Percentiles rank a stretch among this genome's conserved stretches.
Conservation (phyloP, 30 jellyfish, hydroid and myxozoan species). For the Aurelia coerulea region DNA sequence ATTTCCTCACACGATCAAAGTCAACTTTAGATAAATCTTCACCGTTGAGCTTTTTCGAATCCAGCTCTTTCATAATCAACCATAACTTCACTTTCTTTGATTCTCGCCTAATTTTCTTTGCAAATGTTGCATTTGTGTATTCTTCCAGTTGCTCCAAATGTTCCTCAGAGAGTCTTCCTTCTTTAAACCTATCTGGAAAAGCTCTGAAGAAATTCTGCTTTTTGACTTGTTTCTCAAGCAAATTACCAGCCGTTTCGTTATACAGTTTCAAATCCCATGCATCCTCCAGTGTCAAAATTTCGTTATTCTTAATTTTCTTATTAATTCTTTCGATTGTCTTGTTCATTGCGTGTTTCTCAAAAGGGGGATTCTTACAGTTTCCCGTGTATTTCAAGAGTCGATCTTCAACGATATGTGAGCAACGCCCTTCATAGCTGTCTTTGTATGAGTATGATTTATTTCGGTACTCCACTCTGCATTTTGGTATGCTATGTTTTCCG, state of each 20-base stretch:
- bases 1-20: constrained; percentile 51
- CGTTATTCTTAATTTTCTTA: constrained; percentile 61
- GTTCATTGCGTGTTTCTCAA: constrained; percentile 64
- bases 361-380: constrained; percentile 73
- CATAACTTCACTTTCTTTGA: constrained; percentile 43
- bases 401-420: constrained; percentile 91
- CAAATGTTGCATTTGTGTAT: constrained; percentile 77
- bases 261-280: constrained; percentile 76
- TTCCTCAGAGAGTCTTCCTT: constrained; percentile 63
- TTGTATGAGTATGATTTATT: constrained; percentile 61
- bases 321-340: constrained; percentile 54
- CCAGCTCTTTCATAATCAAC: constrained; percentile 44
- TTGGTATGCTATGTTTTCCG: constrained; percentile 61
- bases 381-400: constrained; percentile 89
- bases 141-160: constrained; percentile 60
- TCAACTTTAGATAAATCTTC: constrained; percentile 72
- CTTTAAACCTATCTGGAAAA: constrained; percentile 62
- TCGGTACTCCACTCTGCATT: constrained; percentile 51
- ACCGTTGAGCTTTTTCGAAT: constrained; percentile 54
- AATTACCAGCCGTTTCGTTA: constrained; percentile 63
- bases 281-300: constrained; percentile 79
- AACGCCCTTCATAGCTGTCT: constrained; percentile 39
- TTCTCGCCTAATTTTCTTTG: constrained; percentile 56
- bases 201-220: constrained; percentile 62
- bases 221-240: constrained; percentile 56